phyloP scores from a whole-genome alignment of 2,113 vertebrate species.

The Canis aureus region DNA sequence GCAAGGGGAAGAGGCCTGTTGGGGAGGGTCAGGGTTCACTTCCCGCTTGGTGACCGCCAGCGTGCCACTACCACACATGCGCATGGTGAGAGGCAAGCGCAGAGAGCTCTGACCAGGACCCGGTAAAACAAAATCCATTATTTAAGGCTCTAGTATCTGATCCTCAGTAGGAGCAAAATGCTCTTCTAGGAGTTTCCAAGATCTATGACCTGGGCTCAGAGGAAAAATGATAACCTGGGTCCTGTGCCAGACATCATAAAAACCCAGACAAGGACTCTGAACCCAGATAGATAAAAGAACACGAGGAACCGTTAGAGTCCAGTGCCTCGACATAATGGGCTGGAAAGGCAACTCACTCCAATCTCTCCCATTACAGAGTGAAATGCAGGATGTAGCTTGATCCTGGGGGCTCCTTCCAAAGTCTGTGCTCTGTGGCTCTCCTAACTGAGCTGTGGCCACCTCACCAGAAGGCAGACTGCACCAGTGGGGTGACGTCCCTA shows the following conservation, averaged over 20 bases:
- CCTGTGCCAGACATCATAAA: conserved; percentile 12
- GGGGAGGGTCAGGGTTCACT: neutral
- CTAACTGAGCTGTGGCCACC: neutral
- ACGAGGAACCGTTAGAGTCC: neutral
- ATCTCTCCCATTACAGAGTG: neutral
- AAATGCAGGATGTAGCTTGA: neutral
- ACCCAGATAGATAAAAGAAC: conserved; percentile 51
- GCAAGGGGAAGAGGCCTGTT: neutral
- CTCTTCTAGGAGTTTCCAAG: conserved; percentile 54
- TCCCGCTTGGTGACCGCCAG: neutral
- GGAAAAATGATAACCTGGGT: conserved; percentile 54
- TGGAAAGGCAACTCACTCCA: neutral
- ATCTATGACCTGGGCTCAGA: conserved; percentile 5
- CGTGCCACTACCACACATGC: neutral
- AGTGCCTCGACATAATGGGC: neutral
- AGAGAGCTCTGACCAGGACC: conserved; percentile 22
- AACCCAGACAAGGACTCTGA: conserved; percentile 48
- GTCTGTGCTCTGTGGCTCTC: neutral
- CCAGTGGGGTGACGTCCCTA: neutral
- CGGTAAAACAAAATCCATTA: conserved; percentile 43
- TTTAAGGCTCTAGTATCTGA: conserved; percentile 50
- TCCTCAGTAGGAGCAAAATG: conserved; percentile 53
- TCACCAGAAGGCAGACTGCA: neutral
- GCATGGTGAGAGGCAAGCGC: neutral
- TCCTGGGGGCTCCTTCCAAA: neutral